phyloP scores from a whole-genome alignment of 2,113 vertebrate species.

The Solenodon paradoxus region DNA sequence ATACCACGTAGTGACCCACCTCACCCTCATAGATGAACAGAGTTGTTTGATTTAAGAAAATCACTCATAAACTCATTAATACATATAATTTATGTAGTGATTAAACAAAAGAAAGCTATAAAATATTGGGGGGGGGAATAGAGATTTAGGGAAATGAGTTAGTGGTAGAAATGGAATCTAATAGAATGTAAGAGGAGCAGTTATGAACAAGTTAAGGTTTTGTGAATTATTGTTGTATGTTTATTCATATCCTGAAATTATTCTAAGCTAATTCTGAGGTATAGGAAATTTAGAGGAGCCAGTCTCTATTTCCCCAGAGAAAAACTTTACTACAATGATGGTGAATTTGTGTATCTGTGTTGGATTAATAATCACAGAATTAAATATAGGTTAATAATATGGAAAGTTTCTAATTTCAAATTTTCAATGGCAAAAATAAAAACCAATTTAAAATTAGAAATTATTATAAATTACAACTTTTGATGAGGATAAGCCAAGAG shows the following conservation, averaged over 20 bases:
- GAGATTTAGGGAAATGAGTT: background rate
- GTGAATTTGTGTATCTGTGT: background rate
- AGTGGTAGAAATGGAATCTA: background rate
- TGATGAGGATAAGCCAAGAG: background rate
- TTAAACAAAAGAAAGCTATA: too few relatives aligned
- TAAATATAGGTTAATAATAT: background rate
- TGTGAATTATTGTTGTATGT: background rate
- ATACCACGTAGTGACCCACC: background rate
- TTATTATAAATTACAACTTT: slow-evolving; percentile 15
- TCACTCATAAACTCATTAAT: background rate
- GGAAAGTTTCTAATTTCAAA: slow-evolving; percentile 17
- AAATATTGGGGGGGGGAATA: too few relatives aligned
- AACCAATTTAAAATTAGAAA: slow-evolving; percentile 19
- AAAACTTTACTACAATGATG: background rate
- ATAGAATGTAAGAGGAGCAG: background rate
- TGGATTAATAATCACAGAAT: background rate
- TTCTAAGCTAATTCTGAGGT: too few relatives aligned
- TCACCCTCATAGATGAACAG: background rate
- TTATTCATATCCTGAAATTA: background rate
- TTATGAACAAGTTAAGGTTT: background rate
- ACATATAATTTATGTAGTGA: background rate
- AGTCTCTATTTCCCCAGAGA: background rate
- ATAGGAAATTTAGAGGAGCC: background rate
- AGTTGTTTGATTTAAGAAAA: slow-evolving; percentile 19
- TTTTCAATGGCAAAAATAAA: background rate